A percentile compares a stretch with the other conserved stretches of the same genome.
Evolutionary conservation across 2,888 invertebrate species (phyloP).

Genomic region (Augiades crinisus): DNA sequence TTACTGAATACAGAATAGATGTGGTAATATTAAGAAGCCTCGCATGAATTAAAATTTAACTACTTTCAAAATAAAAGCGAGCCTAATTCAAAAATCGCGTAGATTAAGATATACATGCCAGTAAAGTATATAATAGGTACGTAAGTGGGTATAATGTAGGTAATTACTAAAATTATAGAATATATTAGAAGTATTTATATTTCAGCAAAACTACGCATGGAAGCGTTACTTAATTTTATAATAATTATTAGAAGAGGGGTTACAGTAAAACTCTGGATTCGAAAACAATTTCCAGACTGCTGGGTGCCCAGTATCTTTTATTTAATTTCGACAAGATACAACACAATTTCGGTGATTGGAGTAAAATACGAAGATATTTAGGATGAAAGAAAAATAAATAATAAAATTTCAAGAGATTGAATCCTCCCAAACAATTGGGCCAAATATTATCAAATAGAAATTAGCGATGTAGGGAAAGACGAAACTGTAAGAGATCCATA

Average conservation of each 20-base stretch:
- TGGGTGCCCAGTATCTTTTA: conserved; percentile 48
- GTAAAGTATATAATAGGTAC: conserved; percentile 71
- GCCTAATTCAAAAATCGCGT: conserved; percentile 63
- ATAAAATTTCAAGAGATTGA: conserved; percentile 4
- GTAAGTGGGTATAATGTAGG: conserved; percentile 74
- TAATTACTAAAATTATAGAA: conserved; percentile 77
- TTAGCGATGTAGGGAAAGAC: conserved; percentile 42
- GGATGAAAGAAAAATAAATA: conserved; percentile 5
- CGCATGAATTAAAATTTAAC: conserved; percentile 59
- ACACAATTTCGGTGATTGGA: conserved; percentile 29
- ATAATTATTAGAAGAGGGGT: conserved; percentile 66
- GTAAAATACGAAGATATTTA: conserved; percentile 27
- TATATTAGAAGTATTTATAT: conserved; percentile 69
- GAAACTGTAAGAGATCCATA: conserved; percentile 44
- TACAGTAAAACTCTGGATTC: conserved; percentile 63
- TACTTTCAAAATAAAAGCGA: conserved; percentile 56
- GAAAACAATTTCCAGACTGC: conserved; percentile 67
- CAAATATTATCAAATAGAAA: conserved; percentile 23
- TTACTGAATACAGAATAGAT: conserved; percentile 37
- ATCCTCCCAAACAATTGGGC: conserved; percentile 23
- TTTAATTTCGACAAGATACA: conserved; percentile 34
- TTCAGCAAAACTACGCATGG: conserved; percentile 74
- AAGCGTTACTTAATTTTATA: conserved; percentile 75
- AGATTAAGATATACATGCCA: conserved; percentile 67
- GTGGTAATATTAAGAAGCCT: conserved; percentile 62